Evolutionary conservation across 2,113 vertebrate genomes (phyloP).

Genomic region (Hiodon alosoides): DNA sequence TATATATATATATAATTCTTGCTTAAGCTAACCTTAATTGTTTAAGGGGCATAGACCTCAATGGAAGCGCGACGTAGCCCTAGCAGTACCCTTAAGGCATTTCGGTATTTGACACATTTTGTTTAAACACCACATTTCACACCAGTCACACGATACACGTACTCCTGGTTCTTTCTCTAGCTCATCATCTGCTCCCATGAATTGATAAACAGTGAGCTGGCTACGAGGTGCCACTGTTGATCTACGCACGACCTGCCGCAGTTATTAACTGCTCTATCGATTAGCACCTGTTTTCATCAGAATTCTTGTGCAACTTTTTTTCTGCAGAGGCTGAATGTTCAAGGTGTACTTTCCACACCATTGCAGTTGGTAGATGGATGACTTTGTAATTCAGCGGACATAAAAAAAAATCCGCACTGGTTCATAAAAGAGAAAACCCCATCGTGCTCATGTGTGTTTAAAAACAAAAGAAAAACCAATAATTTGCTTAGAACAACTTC

Average conservation of each 20-base stretch:
- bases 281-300: not conserved
- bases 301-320: too few species aligned
- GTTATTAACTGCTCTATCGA: not conserved
- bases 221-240: not conserved
- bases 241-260: not conserved
- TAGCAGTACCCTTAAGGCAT: too few species aligned
- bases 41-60: too few species aligned
- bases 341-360: not conserved
- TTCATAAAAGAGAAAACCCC: not conserved
- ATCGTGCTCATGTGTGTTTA: not conserved
- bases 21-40: too few species aligned
- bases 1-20: too few species aligned
- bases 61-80: too few species aligned
- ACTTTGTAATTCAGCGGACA: not conserved
- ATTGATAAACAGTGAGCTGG: not conserved
- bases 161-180: not conserved
- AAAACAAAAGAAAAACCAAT: not conserved
- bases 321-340: not conserved
- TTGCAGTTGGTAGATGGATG: not conserved
- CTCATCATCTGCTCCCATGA: not conserved
- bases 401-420: not conserved
- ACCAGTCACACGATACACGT: too few species aligned
- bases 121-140: too few species aligned
- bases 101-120: too few species aligned
- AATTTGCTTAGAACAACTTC: slow-evolving; percentile 4